Evolutionary conservation across 2,797 vertebrate species (phyloP).

Genomic region (Sebastes oblongus): DNA sequence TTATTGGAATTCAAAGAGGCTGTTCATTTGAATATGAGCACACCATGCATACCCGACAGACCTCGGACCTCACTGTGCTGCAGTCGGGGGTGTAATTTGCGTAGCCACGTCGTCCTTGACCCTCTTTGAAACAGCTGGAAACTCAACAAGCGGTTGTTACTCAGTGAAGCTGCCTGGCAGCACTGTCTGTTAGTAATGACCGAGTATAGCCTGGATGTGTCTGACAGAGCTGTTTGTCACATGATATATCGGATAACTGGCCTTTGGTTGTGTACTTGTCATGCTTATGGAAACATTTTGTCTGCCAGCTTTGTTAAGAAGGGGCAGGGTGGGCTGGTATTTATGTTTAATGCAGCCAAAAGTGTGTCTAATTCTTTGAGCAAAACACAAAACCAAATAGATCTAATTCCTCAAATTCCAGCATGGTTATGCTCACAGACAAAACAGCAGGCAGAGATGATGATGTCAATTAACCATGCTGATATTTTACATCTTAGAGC

Average conservation of each 20-base stretch:
- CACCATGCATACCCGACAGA: background rate
- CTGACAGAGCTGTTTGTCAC: conserved; percentile 13
- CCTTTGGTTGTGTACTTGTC: conserved; percentile 21
- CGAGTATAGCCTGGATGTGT: background rate
- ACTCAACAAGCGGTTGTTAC: conserved; percentile 16
- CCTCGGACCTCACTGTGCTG: background rate
- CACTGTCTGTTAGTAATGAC: background rate
- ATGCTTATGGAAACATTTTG: conserved; percentile 9
- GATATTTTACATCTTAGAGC: background rate
- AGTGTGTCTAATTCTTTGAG: background rate
- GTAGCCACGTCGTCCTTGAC: conserved; percentile 53
- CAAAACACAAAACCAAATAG: background rate
- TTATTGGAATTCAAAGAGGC: conserved; percentile 20
- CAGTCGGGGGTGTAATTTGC: conserved; percentile 22
- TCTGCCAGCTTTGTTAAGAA: background rate
- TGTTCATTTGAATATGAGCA: conserved; percentile 27
- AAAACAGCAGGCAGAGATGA: background rate
- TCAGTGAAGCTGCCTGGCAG: background rate
- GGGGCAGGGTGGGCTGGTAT: background rate
- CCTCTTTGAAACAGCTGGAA: conserved; percentile 35
- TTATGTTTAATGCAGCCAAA: background rate
- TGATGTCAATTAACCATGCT: background rate
- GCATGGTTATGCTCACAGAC: background rate
- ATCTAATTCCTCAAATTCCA: background rate
- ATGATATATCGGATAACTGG: conserved; percentile 5